These are phyloP conservation scores for Phoeniculus purpureus DNA, from an alignment of 2,797 vertebrate genomes.

Conservation along the genomic window DNA sequence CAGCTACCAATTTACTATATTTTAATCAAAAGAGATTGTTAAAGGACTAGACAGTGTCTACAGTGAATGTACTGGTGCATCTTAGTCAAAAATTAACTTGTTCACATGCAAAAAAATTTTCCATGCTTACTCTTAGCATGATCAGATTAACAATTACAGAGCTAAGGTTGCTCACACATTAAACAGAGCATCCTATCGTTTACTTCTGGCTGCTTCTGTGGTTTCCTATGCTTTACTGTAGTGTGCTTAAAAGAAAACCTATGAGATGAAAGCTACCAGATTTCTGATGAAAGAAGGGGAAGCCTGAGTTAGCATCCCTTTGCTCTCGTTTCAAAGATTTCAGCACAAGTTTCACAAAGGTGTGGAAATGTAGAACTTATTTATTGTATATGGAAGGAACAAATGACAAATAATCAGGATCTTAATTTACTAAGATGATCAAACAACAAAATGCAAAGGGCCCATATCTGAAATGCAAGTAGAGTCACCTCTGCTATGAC, in stretches of 20 bases:
- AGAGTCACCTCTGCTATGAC: background rate
- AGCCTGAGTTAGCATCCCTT: background rate
- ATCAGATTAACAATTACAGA: background rate
- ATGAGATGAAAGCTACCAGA: background rate
- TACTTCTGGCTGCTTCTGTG: background rate
- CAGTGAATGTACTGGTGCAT: background rate
- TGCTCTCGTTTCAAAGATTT: background rate
- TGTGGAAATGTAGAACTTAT: background rate
- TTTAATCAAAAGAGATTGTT: background rate
- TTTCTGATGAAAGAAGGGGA: background rate
- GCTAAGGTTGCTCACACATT: conserved; percentile 1
- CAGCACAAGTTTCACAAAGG: background rate
- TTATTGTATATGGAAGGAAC: background rate
- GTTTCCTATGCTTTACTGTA: conserved; percentile 24
- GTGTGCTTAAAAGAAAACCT: background rate
- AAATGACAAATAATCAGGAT: background rate
- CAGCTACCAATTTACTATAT: background rate
- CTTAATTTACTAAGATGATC: background rate
- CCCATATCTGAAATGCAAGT: background rate
- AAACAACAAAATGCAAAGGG: background rate
- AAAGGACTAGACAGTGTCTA: background rate
- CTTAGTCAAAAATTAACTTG: background rate
- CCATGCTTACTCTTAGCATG: conserved; percentile 21
- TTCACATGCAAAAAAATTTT: background rate
- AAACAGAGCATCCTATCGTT: conserved; percentile 44